Evolutionary conservation across 1,140 invertebrate genomes (phyloP).

Genomic region (Ooceraea biroi): DNA sequence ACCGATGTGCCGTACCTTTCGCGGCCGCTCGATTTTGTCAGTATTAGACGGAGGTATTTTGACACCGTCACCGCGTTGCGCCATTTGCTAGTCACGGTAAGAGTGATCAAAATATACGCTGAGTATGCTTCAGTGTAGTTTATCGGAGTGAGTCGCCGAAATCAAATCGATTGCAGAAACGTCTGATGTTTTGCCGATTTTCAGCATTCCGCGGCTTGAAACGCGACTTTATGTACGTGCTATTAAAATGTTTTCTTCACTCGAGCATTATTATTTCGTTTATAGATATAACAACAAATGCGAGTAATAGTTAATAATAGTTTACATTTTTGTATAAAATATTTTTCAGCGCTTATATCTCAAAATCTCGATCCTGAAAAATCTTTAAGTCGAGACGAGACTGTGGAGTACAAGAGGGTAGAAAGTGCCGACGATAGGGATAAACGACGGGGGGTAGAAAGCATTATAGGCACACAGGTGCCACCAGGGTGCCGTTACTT

Average conservation of each 20-base stretch:
- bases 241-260: background rate
- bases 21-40: constrained; percentile 35
- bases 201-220: background rate
- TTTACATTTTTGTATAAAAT: background rate
- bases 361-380: background rate
- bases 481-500: constrained; percentile 85
- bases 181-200: background rate
- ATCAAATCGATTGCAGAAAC: no score
- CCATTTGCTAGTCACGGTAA: constrained; percentile 13
- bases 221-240: background rate
- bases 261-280: background rate
- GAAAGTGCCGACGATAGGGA: constrained; percentile 67
- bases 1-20: constrained; percentile 43
- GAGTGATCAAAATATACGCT: constrained; percentile 26
- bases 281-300: background rate
- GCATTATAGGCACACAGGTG: constrained; percentile 76
- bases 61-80: background rate
- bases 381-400: constrained; percentile 8
- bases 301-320: background rate
- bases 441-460: constrained; percentile 72
- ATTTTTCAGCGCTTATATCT: background rate
- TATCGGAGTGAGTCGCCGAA: background rate
- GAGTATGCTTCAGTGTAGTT: background rate
- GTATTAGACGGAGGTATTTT: constrained; percentile 39
- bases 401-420: constrained; percentile 24